These are phyloP conservation scores for Prolemur simus DNA, from an alignment of 2,113 vertebrate species.

Conservation along the genomic window DNA sequence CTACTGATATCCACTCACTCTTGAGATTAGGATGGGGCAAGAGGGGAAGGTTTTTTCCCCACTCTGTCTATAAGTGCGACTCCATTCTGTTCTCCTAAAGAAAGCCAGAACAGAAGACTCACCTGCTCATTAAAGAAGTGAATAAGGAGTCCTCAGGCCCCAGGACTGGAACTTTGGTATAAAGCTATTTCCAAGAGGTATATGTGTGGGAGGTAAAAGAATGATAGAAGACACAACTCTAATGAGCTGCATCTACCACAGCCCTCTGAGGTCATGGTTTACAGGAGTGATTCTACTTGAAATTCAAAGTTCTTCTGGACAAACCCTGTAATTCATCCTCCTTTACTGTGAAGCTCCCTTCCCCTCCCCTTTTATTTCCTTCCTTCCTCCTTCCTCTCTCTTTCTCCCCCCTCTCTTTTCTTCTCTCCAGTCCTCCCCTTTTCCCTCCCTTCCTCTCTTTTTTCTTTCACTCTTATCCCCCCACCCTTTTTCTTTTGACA, in stretches of 20 bases:
- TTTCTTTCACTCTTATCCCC: neutral
- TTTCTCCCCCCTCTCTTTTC: no score
- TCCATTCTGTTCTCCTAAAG: neutral
- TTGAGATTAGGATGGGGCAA: neutral
- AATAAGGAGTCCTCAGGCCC: neutral
- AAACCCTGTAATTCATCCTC: neutral
- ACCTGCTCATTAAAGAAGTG: neutral
- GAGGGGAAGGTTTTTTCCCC: neutral
- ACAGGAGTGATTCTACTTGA: neutral
- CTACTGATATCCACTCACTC: neutral
- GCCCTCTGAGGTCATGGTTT: neutral
- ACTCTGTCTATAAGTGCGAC: neutral
- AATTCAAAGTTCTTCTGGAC: neutral
- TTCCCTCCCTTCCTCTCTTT: neutral
- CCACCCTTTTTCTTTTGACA: neutral
- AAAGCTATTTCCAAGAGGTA: neutral
- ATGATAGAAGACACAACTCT: neutral
- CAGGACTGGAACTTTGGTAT: neutral
- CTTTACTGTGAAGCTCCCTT: neutral
- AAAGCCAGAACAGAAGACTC: neutral
- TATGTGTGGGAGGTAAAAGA: neutral
- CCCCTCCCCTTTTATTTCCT: neutral
- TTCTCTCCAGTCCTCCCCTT: no score
- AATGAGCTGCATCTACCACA: neutral
- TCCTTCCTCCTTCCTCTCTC: no score